Evolutionary conservation across 2,888 invertebrate species (phyloP).

Genomic region (Eristalis pertinax): DNA sequence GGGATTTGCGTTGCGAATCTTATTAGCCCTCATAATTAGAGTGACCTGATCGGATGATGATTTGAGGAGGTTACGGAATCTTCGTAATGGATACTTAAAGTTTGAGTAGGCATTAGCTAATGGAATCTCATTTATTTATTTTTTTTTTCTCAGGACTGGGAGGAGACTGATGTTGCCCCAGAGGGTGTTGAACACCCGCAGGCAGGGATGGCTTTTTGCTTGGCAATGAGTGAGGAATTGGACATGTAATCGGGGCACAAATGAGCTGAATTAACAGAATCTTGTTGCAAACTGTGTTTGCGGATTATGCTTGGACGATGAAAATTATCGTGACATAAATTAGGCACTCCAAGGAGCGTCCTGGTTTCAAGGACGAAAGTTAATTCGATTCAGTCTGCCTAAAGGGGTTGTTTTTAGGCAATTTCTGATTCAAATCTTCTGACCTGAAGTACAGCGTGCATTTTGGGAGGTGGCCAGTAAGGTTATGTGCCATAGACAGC

Average conservation of each 20-base stretch:
- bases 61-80: background rate
- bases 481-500: too few species aligned
- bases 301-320: background rate
- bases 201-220: too few species aligned
- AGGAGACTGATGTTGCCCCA: background rate
- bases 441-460: too few species aligned
- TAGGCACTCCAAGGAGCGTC: background rate
- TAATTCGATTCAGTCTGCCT: too few species aligned
- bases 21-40: conserved; percentile 18
- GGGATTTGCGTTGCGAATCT: conserved; percentile 11
- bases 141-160: background rate
- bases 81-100: background rate
- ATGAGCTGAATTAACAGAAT: background rate
- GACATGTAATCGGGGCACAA: background rate
- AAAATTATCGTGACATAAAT: background rate
- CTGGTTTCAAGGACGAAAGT: too few species aligned
- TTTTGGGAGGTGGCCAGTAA: too few species aligned
- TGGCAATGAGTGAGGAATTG: background rate
- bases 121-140: background rate
- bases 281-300: background rate
- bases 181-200: too few species aligned
- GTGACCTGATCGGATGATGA: conserved; percentile 19
- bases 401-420: too few species aligned
- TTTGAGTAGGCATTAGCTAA: background rate
- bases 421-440: too few species aligned